Base-by-base conservation (phyloP, 1,140 invertebrate genomes). In the Oryctes rhinoceros region DNA sequence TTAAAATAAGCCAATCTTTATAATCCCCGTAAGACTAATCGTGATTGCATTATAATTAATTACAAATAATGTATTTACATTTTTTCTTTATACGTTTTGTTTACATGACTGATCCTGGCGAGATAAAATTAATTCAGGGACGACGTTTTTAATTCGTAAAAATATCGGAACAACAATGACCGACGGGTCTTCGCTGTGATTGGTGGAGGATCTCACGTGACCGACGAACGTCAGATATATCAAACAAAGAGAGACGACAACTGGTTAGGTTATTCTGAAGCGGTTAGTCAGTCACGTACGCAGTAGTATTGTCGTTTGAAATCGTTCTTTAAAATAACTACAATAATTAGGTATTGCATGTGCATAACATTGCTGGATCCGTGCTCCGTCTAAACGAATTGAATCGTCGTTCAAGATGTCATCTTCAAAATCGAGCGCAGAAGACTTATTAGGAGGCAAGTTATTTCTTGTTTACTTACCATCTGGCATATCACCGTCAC, bases 381-480 rank as follows among this genome's bases (percentile, higher is more conserved):
- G 35, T 76, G 39, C 18, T 44, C 13, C n/a, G 10, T 47, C 35
- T 13, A 11, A 76, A 18, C 30, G 37, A 39, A 39, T 76, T 44
- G 3, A 0, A 67, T 76, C 9, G 6, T 76, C 30, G 44, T 18
- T 48, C 13, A 84, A 82, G 62, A 87, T 87, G 86, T 86, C 86
- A 84, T 87, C 86, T 4, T 84, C 86, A 13, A 87, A 86, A 86
- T 86, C 85, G 11, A 87, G 85, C 79, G 78, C 85, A 67, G 86
- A 87, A 81, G 86, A 87, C 80, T 81, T 86, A 71, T 81, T 87
- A 49, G 86, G 85, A 81, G 86, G 86, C 86, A 81, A 84, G 85
- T 82, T 81, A 78, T 79, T 81, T 24, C 67, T 84, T 85, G 82
- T 85, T 86, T 86, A 85, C 84, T 79, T 85, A 82, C 84, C 82